Base-by-base conservation (phyloP, 2,797 vertebrate genomes). In the Platalea minor region DNA sequence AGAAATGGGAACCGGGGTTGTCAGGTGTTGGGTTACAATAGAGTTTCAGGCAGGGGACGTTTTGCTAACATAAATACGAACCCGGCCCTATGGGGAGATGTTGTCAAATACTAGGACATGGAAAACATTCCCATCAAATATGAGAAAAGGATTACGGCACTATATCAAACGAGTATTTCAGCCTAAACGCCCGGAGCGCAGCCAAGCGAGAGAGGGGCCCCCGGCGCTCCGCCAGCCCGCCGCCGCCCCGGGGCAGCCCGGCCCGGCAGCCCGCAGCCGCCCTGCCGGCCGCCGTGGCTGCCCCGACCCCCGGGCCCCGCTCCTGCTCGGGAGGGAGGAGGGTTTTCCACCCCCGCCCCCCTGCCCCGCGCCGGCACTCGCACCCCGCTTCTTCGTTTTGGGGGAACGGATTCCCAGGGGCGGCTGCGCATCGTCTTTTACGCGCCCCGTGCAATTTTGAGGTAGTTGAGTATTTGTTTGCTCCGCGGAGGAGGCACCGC, bases 21-120 rank as follows among this genome's bases (percentile, higher is more conserved):
- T 99, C 98, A 98, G 98, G 99, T 99, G 98, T 99, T 99, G 97
- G 98, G 98, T 99, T 99, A 99, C 99, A 99, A 98, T 98, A 98
- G 98, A 98, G 97, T 97, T 98, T 97, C 98, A 98, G 98, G 97
- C 98, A 96, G 98, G 97, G 98, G 98, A 98, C 98, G 97, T 98
- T 98, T 98, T 98, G 97, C 98, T 97, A 95, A 97, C 98, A 97
- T 96, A 98, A 98, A 98, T 98, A 97, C 96, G 95, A 97, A 97
- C 96, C 96, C 97, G 97, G 97, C 93, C 97, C 97, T 97, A 61
- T 96, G 96, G 97, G 94, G 97, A 97, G 96, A 96, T 98, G 98
- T 98, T 98, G 97, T 98, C 98, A 98, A 98, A 98, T 98, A 98
- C 96, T 92, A 85, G 95, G 95, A 96, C 96, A 61, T 61, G 96